These are phyloP conservation scores for Rafetus swinhoei DNA, from an alignment of 2,113 vertebrate genomes.

Conservation along the genomic window DNA sequence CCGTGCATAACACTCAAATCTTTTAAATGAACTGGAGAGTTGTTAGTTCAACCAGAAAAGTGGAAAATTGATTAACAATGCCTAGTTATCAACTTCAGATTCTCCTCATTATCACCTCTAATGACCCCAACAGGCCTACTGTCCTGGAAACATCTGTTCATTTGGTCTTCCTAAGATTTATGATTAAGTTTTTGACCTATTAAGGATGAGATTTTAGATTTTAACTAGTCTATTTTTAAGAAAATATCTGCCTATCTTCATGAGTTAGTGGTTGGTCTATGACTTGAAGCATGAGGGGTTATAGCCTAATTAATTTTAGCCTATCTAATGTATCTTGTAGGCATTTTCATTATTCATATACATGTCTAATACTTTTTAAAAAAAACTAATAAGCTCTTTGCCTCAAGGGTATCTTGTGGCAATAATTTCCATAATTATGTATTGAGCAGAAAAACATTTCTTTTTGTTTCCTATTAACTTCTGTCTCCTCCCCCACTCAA, in stretches of 20 bases:
- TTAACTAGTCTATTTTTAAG: not conserved
- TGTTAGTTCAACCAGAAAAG: constrained; percentile 6
- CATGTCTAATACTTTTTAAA: not conserved
- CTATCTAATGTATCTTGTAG: not conserved
- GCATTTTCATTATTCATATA: not conserved
- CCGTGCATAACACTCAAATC: not conserved
- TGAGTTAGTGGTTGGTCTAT: not conserved
- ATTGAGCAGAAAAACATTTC: not conserved
- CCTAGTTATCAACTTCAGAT: not conserved
- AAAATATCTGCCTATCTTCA: not conserved
- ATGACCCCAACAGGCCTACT: not conserved
- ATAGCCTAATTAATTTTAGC: constrained; percentile 27
- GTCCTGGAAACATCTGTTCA: not conserved
- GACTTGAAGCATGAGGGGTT: not conserved
- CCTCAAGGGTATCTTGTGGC: not conserved
- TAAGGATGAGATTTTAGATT: not conserved
- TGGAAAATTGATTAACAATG: not conserved
- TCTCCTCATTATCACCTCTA: not conserved
- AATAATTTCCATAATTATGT: constrained; percentile 27
- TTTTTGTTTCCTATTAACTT: not conserved
- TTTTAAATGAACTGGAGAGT: not conserved
- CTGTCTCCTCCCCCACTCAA: accelerated
- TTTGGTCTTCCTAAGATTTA: not conserved
- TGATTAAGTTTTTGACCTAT: not conserved
- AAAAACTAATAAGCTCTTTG: constrained; percentile 18